Percentiles rank a stretch among this genome's conserved stretches.
These are phyloP conservation scores for Ictalurus furcatus DNA, from an alignment of 2,113 vertebrate genomes.

Conservation along the genomic window DNA sequence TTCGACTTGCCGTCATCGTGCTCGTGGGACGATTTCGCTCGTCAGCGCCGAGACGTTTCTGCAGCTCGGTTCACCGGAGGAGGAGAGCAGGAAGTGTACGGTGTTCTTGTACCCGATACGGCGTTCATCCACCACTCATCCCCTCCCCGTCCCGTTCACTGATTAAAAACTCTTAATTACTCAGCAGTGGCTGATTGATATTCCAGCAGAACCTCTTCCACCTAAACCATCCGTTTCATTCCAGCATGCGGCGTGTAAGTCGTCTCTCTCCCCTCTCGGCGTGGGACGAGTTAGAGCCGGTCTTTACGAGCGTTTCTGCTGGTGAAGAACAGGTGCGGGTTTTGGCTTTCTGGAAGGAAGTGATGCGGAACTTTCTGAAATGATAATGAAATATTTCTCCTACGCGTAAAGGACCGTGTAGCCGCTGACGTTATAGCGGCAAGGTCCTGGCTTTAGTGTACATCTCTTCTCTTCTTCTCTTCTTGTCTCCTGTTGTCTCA, in stretches of 20 bases:
- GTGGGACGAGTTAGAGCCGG: constrained; percentile 19
- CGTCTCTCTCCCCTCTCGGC: constrained; percentile 59
- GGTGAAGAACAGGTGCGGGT: not conserved
- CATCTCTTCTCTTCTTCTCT: not conserved
- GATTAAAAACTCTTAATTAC: constrained; percentile 81
- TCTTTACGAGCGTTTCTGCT: constrained; percentile 17
- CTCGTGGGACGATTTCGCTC: not conserved
- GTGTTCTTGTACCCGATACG: constrained; percentile 59
- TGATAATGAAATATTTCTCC: not conserved
- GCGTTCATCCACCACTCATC: constrained; percentile 59
- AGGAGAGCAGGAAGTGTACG: not conserved
- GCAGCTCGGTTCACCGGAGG: not conserved
- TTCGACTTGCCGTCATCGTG: not conserved
- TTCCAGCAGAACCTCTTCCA: constrained; percentile 70
- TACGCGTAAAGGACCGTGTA: not conserved
- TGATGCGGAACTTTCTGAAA: not conserved
- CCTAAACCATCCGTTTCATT: constrained; percentile 73
- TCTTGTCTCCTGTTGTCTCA: not conserved
- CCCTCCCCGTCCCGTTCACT: constrained; percentile 12
- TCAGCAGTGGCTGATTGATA: constrained; percentile 76
- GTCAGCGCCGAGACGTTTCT: not conserved
- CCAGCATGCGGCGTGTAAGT: constrained; percentile 64
- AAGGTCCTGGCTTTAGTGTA: not conserved
- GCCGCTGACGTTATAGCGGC: not conserved
- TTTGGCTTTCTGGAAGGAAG: not conserved